Evolutionary conservation across 2,113 vertebrate species (phyloP), one percentile per base, ranked within the genome.

Genomic region (Sorex araneus): DNA sequence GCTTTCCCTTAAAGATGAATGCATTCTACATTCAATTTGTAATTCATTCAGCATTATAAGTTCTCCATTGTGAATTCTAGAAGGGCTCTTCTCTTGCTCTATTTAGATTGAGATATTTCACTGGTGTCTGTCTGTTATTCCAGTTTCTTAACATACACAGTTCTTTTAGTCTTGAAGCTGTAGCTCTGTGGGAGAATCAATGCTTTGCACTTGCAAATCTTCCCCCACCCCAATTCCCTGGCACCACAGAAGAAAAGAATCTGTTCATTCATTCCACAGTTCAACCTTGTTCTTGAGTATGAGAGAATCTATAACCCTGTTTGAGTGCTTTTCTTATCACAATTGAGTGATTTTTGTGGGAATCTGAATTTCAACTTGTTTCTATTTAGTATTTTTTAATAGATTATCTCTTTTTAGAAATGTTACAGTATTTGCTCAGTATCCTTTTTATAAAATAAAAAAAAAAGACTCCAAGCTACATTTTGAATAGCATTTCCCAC

Each of bases 1-100:
- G 11, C 73, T 87, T 79, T 93, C 34, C 45, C 34, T 95, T 34
- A 89, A 70, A 90, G 83, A 87, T 60, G n/a, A 87, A 60, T 73
- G 12, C 13, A 64, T 90, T 82, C 40, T 60, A 12, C n/a, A 43
- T 92, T 86, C 45, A 47, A 89, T 84, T 80, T 95, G 15, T 87
- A 74, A 92, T 70, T 87, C 54, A n/a, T 71, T 89, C 27, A 76
- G 36, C 50, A 43, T 75, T 54, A 69, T 28, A 83, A 12, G 36
- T 83, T 94, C 36, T 93, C 63, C 40, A 30, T 34, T 77, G 67
- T 83, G 32, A 32, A 34, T 79, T 93, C 60, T 87, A 70, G 57
- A 91, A 80, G 78, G 27, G 34, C 57, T 77, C 60, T 85, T 93
- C 15, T 73, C 45, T 57, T 89, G 28, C 16, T 82, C 36, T 78